Conservation (phyloP, 1,140 invertebrate genomes). For the Drosophila rufa region DNA sequence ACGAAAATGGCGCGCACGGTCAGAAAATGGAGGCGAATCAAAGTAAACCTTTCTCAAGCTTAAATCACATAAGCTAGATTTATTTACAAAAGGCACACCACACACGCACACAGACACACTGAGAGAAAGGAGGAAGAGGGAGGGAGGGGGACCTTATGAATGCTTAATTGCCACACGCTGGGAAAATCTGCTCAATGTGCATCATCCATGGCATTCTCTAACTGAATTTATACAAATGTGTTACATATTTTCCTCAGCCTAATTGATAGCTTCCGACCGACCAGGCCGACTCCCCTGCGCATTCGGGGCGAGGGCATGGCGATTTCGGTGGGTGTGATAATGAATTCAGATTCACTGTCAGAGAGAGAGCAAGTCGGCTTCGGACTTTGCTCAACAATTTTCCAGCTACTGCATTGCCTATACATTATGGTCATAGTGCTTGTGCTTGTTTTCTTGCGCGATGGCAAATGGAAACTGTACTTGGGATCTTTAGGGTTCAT, state of each 20-base stretch:
- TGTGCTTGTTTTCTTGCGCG: slow-evolving; percentile 9
- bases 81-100: slow-evolving; percentile 72
- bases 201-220: slow-evolving; percentile 51
- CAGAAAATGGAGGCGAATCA: slow-evolving; percentile 69
- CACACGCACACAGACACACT: slow-evolving; percentile 14
- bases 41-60: slow-evolving; percentile 80
- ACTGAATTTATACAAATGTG: slow-evolving; percentile 82
- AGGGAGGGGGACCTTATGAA: not conserved
- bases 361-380: slow-evolving; percentile 46
- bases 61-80: slow-evolving; percentile 76
- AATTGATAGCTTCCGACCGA: slow-evolving; percentile 80
- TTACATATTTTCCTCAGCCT: slow-evolving; percentile 77
- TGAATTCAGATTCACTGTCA: slow-evolving; percentile 82
- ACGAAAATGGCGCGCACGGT: slow-evolving; percentile 78
- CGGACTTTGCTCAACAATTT: slow-evolving; percentile 31
- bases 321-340: slow-evolving; percentile 61
- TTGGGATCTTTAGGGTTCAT: not conserved
- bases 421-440: not conserved
- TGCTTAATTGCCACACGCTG: slow-evolving; percentile 78
- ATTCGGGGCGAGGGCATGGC: not conserved
- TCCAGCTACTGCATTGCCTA: slow-evolving; percentile 20
- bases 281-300: slow-evolving; percentile 25
- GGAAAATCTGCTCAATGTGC: slow-evolving; percentile 53
- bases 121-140: not conserved
- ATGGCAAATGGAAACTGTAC: slow-evolving; percentile 29